Conservation (phyloP, 2,113 vertebrate species). For the Myiagra hebetior region DNA sequence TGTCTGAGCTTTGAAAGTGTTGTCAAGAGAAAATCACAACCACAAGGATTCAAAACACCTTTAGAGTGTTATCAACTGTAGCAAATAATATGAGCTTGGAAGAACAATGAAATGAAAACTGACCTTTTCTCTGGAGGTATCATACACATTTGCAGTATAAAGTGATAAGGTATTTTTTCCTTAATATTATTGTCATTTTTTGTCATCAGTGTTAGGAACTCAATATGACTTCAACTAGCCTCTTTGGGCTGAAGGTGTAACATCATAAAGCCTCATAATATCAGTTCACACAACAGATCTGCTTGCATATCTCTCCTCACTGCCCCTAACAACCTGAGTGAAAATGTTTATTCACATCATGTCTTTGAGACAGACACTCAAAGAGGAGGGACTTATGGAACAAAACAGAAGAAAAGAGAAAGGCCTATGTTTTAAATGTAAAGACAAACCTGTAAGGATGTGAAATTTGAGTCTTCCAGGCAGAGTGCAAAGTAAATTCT, state of each 20-base stretch:
- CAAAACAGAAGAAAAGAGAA: not conserved
- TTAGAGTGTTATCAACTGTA: conserved; percentile 6
- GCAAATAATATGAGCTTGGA: conserved; percentile 6
- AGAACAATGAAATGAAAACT: conserved; percentile 1
- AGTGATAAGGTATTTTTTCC: not conserved
- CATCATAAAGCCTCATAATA: not conserved
- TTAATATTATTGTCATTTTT: not conserved
- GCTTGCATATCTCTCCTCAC: not conserved
- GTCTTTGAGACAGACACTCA: not conserved
- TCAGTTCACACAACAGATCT: not conserved
- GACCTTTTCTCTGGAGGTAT: not conserved
- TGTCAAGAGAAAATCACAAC: conserved; percentile 42
- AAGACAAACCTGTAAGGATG: not conserved
- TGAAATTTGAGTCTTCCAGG: not conserved
- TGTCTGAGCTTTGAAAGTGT: conserved; percentile 8
- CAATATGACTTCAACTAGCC: not conserved
- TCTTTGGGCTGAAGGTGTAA: not conserved
- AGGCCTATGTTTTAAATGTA: not conserved
- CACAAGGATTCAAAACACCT: not conserved
- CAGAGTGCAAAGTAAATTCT: not conserved
- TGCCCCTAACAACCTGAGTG: not conserved
- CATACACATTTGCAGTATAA: not conserved
- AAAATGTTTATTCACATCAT: not conserved
- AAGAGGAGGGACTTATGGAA: not conserved
- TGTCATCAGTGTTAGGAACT: not conserved